Evolutionary conservation across 2,797 vertebrate species (phyloP), one percentile per base, ranked within the genome.

Genomic region (Cynodonichthys magdalenae): DNA sequence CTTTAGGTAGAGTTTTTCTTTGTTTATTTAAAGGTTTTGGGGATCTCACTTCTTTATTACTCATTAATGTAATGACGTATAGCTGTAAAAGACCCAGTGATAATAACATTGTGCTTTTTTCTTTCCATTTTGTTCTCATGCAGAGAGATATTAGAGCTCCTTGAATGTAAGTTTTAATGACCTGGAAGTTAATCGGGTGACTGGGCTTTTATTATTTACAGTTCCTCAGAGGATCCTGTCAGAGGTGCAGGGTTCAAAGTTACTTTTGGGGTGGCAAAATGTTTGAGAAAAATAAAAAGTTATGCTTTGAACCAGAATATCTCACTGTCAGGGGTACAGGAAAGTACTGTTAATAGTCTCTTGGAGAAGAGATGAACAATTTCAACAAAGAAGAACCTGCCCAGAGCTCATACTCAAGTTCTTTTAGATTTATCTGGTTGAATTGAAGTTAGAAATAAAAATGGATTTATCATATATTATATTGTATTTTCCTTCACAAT

Each of bases 121-220:
- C 24, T 79, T 77, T 64, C 12, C 2, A 24, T 63, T 36, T 68
- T 74, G 42, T 47, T 68, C 58, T 48, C 55, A 39, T 47, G 15
- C 34, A 48, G 46, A 15, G 24, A 63, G 24, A 36, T 31, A 48
- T 58, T 39, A 15, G 36, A 65, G n/a, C 47, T 15, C 7, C 29
- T 58, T 69, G n/a, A 76, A 67, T 39, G 54, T 28, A 44, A 65
- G 70, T 68, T 42, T 63, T 58, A 67, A 11, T 14, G 24, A 65
- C 19, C 47, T 53, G 63, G 63, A 66, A 74, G 48, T 14, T 52
- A 34, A 60, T 53, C 0, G 3, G 60, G 27, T 65, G 65, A 62
- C 0, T 57, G 53, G 24, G 24, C 15, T 68, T 65, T 45, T 24
- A 17, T 46, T 48, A 28, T 59, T 36, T 29, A 52, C 31, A 34